Evolutionary conservation across 2,113 vertebrate genomes (phyloP).

Genomic region (Urocolius indicus): DNA sequence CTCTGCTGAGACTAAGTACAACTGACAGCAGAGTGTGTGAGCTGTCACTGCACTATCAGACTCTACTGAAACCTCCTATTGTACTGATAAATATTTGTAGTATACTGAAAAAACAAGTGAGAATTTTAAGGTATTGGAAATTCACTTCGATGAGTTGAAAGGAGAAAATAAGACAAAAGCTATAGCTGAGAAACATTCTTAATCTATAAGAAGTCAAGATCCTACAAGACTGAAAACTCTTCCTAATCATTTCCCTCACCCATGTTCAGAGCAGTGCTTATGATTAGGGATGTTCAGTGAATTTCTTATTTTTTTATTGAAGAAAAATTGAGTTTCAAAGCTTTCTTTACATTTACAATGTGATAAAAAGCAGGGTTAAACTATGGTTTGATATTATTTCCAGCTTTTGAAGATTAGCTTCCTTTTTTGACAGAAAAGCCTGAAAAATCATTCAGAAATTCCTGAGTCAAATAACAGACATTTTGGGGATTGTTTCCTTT

Average conservation of each 20-base stretch:
- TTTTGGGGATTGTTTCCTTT: not conserved
- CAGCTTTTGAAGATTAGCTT: not conserved
- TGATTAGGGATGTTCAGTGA: not conserved
- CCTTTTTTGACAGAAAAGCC: not conserved
- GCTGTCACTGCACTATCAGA: not conserved
- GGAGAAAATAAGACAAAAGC: not conserved
- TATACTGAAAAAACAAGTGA: not conserved
- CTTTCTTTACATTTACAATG: not conserved
- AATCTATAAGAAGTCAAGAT: not conserved
- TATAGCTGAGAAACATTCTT: not conserved
- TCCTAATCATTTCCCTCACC: not conserved
- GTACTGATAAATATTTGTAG: not conserved
- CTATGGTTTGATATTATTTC: not conserved
- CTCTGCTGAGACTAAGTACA: not conserved
- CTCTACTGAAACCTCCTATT: not conserved
- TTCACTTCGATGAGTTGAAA: not conserved
- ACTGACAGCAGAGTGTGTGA: not conserved
- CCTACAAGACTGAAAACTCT: not conserved
- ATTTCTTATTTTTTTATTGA: not conserved
- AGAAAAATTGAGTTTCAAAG: not conserved
- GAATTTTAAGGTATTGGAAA: not conserved
- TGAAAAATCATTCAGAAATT: not conserved
- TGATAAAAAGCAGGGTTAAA: not conserved
- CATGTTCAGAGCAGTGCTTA: not conserved
- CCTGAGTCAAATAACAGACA: not conserved